phyloP scores from a whole-genome alignment of 92 coral and sea anemone genomes.

The Nematostella vectensis region DNA sequence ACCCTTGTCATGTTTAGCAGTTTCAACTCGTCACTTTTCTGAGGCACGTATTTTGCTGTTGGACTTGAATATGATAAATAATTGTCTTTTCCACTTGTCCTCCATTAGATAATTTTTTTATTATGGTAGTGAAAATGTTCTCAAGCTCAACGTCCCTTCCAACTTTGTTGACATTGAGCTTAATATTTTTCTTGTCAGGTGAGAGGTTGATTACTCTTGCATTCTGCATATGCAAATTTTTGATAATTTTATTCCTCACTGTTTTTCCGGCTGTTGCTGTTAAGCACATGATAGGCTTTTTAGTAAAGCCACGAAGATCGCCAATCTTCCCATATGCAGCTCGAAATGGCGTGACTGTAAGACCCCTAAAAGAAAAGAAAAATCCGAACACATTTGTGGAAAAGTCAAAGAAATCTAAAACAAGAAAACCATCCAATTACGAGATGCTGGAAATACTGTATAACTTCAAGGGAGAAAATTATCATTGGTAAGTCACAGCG shows the following conservation, averaged over 20 bases:
- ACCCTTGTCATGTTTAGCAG: too few species aligned
- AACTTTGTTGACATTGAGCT: conserved; percentile 5
- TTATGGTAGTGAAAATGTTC: conserved; percentile 10
- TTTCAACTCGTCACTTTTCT: too few species aligned
- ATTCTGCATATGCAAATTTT: too few species aligned
- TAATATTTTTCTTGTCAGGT: conserved; percentile 21
- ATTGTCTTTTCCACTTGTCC: conserved; percentile 21
- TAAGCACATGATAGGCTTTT: conserved; percentile 34
- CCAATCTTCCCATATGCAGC: conserved; percentile 39
- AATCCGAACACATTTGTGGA: too few species aligned
- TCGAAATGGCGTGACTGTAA: conserved; percentile 16
- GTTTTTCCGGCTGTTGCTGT: conserved; percentile 43
- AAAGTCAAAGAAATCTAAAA: too few species aligned
- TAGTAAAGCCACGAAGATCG: conserved; percentile 24
- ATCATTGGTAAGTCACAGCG: too few species aligned
- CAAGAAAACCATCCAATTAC: too few species aligned
- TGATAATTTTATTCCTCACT: conserved; percentile 8
- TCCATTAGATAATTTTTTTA: conserved; percentile 3
- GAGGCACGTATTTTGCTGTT: conserved; percentile 10
- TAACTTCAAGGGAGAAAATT: too few species aligned
- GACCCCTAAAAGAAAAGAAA: conserved; percentile 25
- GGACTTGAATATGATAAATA: conserved; percentile 22
- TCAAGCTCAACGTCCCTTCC: not conserved
- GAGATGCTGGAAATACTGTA: too few species aligned
- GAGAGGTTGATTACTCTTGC: conserved; percentile 3